Evolutionary conservation across 1,140 invertebrate genomes (phyloP).

Genomic region (Drosophila repleta): DNA sequence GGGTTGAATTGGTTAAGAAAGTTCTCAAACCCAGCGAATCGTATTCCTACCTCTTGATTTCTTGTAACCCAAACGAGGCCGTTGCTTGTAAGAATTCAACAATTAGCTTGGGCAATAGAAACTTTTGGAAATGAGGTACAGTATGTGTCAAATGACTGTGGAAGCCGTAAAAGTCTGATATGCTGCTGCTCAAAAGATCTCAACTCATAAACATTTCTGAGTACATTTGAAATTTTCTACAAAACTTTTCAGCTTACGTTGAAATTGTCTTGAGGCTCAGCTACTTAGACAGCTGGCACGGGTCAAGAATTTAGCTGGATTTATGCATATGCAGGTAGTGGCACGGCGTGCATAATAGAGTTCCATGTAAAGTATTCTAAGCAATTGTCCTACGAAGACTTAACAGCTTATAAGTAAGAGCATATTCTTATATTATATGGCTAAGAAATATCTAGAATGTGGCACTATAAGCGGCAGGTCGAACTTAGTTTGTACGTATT

Average conservation of each 20-base stretch:
- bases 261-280: background rate
- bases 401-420: conserved; percentile 18
- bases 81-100: background rate
- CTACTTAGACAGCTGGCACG: background rate
- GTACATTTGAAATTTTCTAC: no score
- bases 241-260: no score
- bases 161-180: background rate
- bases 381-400: background rate
- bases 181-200: background rate
- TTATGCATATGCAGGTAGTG: conserved; percentile 13
- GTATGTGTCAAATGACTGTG: background rate
- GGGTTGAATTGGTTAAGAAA: conserved; percentile 7
- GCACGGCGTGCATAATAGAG: background rate
- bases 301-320: conserved; percentile 1
- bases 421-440: background rate
- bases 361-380: conserved; percentile 1
- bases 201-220: no score
- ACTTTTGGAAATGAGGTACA: background rate
- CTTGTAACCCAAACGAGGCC: background rate
- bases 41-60: background rate
- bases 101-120: background rate
- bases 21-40: conserved; percentile 2
- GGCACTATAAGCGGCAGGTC: no score
- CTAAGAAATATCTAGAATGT: background rate
- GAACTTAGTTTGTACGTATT: no score